Percentiles rank a stretch among this genome's conserved stretches.
Evolutionary conservation across 2,113 vertebrate species (phyloP).

Genomic region (Oryzias curvinotus): DNA sequence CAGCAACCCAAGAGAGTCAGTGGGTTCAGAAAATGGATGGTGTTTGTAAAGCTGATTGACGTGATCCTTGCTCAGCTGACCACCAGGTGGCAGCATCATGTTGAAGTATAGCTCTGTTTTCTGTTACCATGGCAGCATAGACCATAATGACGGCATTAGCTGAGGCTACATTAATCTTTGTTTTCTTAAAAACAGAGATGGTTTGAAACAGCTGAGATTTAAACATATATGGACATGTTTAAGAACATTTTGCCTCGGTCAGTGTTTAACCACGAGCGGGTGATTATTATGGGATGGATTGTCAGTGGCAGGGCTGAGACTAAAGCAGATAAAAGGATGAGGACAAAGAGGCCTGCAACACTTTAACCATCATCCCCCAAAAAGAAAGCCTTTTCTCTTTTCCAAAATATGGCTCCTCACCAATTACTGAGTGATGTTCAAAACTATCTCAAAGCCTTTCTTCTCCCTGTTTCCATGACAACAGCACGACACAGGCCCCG

Average conservation of each 20-base stretch:
- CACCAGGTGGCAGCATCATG: slow-evolving; percentile 65
- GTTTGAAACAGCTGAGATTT: slow-evolving; percentile 14
- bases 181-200: no score
- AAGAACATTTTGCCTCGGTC: no score
- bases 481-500: slow-evolving; percentile 70
- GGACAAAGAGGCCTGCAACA: not conserved
- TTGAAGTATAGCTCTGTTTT: not conserved
- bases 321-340: not conserved
- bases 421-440: slow-evolving; percentile 75
- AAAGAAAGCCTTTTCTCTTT: slow-evolving; percentile 50
- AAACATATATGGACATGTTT: slow-evolving; percentile 8
- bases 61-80: not conserved
- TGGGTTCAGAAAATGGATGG: no score
- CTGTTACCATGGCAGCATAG: slow-evolving; percentile 50
- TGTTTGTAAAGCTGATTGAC: no score
- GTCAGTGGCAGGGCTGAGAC: not conserved
- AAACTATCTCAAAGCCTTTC: slow-evolving; percentile 72
- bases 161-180: no score
- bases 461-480: slow-evolving; percentile 82
- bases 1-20: no score
- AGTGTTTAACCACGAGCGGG: not conserved
- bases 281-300: not conserved
- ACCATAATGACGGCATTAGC: no score
- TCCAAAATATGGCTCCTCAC: slow-evolving; percentile 74
- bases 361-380: slow-evolving; percentile 51